Percentiles rank a stretch among this genome's conserved stretches.
phyloP scores from a whole-genome alignment of 2,113 vertebrate species.

The Suricata suricatta region DNA sequence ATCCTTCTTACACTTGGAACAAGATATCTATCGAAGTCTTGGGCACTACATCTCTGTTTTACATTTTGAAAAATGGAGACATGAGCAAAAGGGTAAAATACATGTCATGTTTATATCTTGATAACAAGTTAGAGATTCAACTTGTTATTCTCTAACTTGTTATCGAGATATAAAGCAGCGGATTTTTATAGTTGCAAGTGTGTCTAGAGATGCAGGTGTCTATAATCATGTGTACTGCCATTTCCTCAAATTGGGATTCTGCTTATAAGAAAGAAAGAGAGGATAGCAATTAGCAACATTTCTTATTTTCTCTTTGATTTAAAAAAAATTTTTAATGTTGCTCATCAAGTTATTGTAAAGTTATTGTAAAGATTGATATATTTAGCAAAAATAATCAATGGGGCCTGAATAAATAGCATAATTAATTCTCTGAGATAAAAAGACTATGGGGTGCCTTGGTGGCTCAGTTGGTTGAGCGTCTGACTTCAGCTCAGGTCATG shows the following conservation, averaged over 20 bases:
- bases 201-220: background rate
- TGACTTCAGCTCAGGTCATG: too few species aligned
- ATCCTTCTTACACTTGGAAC: background rate
- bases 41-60: background rate
- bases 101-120: background rate
- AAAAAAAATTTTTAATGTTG: background rate
- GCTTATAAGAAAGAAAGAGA: background rate
- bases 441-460: too few species aligned
- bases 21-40: background rate
- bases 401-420: background rate
- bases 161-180: background rate
- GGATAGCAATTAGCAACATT: background rate
- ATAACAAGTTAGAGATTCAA: too few species aligned
- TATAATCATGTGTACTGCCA: background rate
- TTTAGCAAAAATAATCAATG: background rate
- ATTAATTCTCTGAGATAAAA: background rate
- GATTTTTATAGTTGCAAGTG: background rate
- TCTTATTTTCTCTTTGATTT: background rate
- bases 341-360: background rate
- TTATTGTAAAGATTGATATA: background rate
- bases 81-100: background rate
- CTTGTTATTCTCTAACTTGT: background rate
- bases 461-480: too few species aligned
- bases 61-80: background rate
- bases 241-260: background rate